Evolutionary conservation across 2,797 vertebrate genomes (phyloP), one percentile per base, ranked within the genome.

Genomic region (Peromyscus melanophrys): DNA sequence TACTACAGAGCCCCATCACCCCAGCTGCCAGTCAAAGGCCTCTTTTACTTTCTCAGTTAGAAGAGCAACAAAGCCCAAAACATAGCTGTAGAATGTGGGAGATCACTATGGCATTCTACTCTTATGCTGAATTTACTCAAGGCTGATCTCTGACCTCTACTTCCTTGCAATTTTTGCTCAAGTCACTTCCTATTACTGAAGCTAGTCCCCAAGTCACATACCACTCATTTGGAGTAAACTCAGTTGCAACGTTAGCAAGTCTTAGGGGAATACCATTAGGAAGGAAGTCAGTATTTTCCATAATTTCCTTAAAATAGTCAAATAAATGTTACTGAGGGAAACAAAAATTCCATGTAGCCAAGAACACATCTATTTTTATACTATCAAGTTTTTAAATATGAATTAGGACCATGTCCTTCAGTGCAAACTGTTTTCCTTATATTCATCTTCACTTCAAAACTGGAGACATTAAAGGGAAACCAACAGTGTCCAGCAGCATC

Each of bases 261-360:
- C 67, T 77, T 46, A 43, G 37, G 37, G 13, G 29, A 94, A 77
- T n/a, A 94, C 0, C 89, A 52, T 55, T 59, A 92, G 76, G 49
- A 82, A 82, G 82, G 57, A 91, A 94, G 57, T 84, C 63, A 90
- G 4, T n/a, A 83, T 90, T 96, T 96, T 93, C 89, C 76, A 82
- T 71, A 81, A 95, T 90, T 96, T 94, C 76, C 85, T 95, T 96
- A 90, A 93, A 95, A 97, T 2, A 75, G n/a, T 91, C 52, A 96
- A 93, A 77, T 84, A 67, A 88, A 83, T 94, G 49, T 78, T 94
- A 46, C 46, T 43, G 2, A 94, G 14, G n/a, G 76, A 96, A 96
- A 83, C 43, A 96, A 95, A 94, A 96, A 57, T 69, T 59, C 94
- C 12, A 71, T 11, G 27, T 31, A 88, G 88, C 57, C 78, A 71